Percentiles rank a stretch among this genome's conserved stretches.
phyloP scores from a whole-genome alignment of 2,797 vertebrate species.

The Acrossocheilus fasciatus region DNA sequence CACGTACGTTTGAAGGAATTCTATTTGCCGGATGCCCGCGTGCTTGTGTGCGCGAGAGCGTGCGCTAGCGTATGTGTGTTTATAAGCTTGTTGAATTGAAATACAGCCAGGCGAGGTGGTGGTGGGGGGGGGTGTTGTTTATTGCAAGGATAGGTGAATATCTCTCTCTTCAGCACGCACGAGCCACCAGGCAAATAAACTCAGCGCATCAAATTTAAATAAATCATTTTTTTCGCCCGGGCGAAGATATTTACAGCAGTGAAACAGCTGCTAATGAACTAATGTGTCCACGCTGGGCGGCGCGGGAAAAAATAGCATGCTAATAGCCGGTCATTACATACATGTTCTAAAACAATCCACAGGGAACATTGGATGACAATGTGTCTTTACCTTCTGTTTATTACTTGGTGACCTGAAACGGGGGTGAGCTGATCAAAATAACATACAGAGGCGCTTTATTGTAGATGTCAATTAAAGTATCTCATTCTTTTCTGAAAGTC shows the following conservation, averaged over 20 bases:
- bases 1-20: constrained; percentile 62
- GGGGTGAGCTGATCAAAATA: background rate
- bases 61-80: constrained; percentile 48
- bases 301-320: constrained; percentile 28
- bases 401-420: constrained; percentile 19
- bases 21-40: constrained; percentile 58
- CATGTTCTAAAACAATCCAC: constrained; percentile 36
- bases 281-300: constrained; percentile 48
- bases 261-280: constrained; percentile 62
- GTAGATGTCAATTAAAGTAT: constrained; percentile 57
- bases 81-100: constrained; percentile 56
- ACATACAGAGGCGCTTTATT: background rate
- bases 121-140: constrained; percentile 45
- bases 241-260: constrained; percentile 45
- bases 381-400: constrained; percentile 9
- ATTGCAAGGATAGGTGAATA: constrained; percentile 60
- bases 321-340: constrained; percentile 57
- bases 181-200: constrained; percentile 63
- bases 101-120: constrained; percentile 55
- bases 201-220: constrained; percentile 63
- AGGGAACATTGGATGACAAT: background rate
- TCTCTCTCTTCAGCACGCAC: constrained; percentile 57
- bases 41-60: constrained; percentile 43
- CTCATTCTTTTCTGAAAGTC: constrained; percentile 55
- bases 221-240: constrained; percentile 54